Percentiles rank a stretch among this genome's conserved stretches.
Evolutionary conservation across 1,140 invertebrate genomes (phyloP).

Genomic region (Trachymyrmex cornetzi): DNA sequence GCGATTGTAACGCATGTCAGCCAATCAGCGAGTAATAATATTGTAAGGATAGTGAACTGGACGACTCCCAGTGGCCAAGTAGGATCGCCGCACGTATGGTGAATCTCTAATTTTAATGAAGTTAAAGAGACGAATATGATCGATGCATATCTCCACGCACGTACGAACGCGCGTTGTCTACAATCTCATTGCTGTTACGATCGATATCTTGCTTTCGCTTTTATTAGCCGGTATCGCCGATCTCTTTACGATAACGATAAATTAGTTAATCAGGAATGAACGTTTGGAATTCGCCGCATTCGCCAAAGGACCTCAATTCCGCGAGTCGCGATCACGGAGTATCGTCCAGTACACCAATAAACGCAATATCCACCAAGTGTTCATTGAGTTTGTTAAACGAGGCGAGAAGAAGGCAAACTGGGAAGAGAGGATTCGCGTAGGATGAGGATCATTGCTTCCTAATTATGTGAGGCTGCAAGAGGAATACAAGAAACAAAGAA

Average conservation of each 20-base stretch:
- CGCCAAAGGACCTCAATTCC: slow-evolving; percentile 41
- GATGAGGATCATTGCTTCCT: slow-evolving; percentile 32
- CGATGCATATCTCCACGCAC: slow-evolving; percentile 67
- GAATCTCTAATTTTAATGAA: slow-evolving; percentile 22
- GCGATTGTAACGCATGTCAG: slow-evolving; percentile 62
- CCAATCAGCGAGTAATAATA: slow-evolving; percentile 63
- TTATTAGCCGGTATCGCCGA: slow-evolving; percentile 6
- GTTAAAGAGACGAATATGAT: slow-evolving; percentile 18
- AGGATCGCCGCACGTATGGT: slow-evolving; percentile 44
- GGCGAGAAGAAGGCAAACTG: slow-evolving; percentile 10
- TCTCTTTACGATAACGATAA: slow-evolving; percentile 21
- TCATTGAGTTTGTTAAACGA: slow-evolving; percentile 75
- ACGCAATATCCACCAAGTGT: slow-evolving; percentile 84
- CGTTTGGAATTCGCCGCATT: slow-evolving; percentile 35
- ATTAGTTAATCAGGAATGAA: slow-evolving; percentile 36
- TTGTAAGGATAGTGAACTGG: slow-evolving; percentile 65
- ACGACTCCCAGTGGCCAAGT: slow-evolving; percentile 63
- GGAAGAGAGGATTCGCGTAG: background rate
- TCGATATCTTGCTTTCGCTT: slow-evolving; percentile 30
- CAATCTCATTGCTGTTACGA: slow-evolving; percentile 35
- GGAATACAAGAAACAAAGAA: slow-evolving; percentile 34
- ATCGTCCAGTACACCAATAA: slow-evolving; percentile 73
- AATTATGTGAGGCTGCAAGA: slow-evolving; percentile 34
- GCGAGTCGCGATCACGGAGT: slow-evolving; percentile 47
- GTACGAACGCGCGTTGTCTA: slow-evolving; percentile 12